Evolutionary conservation across 1,140 invertebrate species (phyloP), one percentile per base, ranked within the genome.

Genomic region (Zeugodacus cucurbitae): DNA sequence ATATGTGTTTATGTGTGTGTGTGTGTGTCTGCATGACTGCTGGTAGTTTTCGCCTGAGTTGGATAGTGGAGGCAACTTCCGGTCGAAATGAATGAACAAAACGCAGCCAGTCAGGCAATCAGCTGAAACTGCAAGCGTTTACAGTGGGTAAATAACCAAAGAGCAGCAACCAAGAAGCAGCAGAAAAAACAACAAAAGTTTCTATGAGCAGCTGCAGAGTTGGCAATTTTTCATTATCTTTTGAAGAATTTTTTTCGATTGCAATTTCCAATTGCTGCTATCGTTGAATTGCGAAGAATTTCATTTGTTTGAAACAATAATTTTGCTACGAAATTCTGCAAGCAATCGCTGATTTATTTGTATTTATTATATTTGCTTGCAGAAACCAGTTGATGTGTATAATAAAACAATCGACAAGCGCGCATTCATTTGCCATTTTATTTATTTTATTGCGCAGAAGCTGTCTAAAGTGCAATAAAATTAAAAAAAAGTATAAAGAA

Each of bases 61-160:
- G 26, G 17, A 6, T 74, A 34, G 67, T 74, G 34, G 17, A 22
- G 67, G 11, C 67, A 26, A 70, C 37, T 87, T 87, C 87, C 87
- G 87, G 87, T 70, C 59, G 87, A 87, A 87, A 48, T 70, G 87
- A 87, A 87, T 87, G 87, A 87, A 54, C 54, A 41, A 87, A 87
- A 87, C 70, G 87, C 32, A 44, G 87, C 32, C 57, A 26, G 44
- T 74, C 26, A 87, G 34, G 87, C 64, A 87, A 22, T 82, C 74
- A 82, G 41, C 41, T 48, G 74, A 54, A 82, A 82, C 29, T 82
- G 41, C 74, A 48, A 37, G 20, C 74, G 22, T 41, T 54, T n/a
- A n/a, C n/a, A 37, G 41, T 82, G 22, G 10, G 22, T n/a, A 32
- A 87, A 67, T 59, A 48, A 87, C 17, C n/a, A n/a, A 67, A 54